Percentiles rank a stretch among this genome's conserved stretches.
Evolutionary conservation across 2,797 vertebrate genomes (phyloP).

Genomic region (Cynopterus sphinx): DNA sequence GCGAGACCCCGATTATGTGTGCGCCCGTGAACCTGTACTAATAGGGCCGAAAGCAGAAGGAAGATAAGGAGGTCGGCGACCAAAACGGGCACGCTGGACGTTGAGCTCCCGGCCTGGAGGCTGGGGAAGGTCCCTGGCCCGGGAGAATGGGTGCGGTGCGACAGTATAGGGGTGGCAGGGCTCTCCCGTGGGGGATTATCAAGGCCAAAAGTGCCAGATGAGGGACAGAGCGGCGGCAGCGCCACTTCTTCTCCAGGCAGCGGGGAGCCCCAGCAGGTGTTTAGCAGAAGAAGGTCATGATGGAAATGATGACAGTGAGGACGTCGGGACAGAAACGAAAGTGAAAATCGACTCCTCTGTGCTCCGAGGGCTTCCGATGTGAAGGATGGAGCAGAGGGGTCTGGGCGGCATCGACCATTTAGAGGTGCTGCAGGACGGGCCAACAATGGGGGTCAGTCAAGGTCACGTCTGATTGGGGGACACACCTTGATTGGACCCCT

Average conservation of each 20-base stretch:
- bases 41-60: neutral
- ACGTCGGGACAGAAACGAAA: neutral
- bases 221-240: fast-evolving
- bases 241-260: neutral
- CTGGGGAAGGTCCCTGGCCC: neutral
- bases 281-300: neutral
- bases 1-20: fast-evolving
- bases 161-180: neutral
- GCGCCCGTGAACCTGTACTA: neutral
- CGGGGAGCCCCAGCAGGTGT: neutral
- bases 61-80: neutral
- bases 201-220: fast-evolving
- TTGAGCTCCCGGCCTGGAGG: neutral
- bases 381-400: neutral
- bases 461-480: neutral
- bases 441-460: fast-evolving
- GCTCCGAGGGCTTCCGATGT: neutral
- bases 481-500: neutral
- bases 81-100: fast-evolving
- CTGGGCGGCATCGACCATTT: neutral
- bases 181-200: fast-evolving
- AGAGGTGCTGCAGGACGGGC: neutral
- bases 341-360: neutral
- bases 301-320: neutral
- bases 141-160: fast-evolving